phyloP scores from a whole-genome alignment of 2,113 vertebrate species.

The Cricetomys ansorgei region DNA sequence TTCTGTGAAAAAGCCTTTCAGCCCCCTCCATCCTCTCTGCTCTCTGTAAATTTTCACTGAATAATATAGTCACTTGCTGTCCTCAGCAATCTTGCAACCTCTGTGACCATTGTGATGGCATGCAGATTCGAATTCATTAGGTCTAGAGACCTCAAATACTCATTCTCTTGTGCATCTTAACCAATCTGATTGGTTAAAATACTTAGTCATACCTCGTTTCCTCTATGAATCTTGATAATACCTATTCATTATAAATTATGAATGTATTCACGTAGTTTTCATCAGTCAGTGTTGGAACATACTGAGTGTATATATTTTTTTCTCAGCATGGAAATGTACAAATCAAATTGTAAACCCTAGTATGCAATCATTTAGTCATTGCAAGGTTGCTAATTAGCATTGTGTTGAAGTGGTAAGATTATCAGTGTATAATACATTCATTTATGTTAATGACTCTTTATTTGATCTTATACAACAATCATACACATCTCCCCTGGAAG shows the following conservation, averaged over 20 bases:
- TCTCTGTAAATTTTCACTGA: too few species aligned
- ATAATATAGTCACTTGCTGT: not conserved
- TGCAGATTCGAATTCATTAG: not conserved
- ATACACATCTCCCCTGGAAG: slow-evolving; percentile 31
- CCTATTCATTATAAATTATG: slow-evolving; percentile 54
- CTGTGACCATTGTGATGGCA: not conserved
- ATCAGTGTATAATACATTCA: slow-evolving; percentile 55
- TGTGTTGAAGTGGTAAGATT: slow-evolving; percentile 65
- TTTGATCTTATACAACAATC: slow-evolving; percentile 64
- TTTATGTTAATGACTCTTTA: slow-evolving; percentile 69
- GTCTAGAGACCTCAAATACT: not conserved
- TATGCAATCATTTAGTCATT: slow-evolving; percentile 66
- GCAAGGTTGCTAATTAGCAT: slow-evolving; percentile 64
- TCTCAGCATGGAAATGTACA: slow-evolving; percentile 60
- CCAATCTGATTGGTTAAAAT: slow-evolving; percentile 54
- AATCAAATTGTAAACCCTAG: slow-evolving; percentile 56
- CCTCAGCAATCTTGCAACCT: not conserved
- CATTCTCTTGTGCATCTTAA: not conserved
- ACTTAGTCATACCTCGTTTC: slow-evolving; percentile 50
- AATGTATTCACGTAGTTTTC: slow-evolving; percentile 54
- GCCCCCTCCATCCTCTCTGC: not conserved
- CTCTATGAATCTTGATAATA: slow-evolving; percentile 61
- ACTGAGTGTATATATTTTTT: slow-evolving; percentile 25
- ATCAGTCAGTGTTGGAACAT: slow-evolving; percentile 21
- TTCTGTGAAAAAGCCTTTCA: not conserved